Evolutionary conservation across 1,140 invertebrate species (phyloP).

Genomic region (Atopsyche davidsoni): DNA sequence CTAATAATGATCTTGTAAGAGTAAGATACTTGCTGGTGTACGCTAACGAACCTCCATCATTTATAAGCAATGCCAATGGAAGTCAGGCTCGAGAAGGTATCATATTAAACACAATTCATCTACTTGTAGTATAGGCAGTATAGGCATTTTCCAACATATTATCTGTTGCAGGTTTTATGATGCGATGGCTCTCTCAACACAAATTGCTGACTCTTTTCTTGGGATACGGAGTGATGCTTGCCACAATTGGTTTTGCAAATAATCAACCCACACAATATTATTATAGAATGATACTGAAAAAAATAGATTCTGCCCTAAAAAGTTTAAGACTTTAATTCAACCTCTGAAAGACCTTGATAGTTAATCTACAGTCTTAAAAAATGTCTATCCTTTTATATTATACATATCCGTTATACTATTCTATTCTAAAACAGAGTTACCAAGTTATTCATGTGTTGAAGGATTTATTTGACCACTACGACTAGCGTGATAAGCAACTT

Average conservation of each 20-base stretch:
- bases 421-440: too few relatives aligned
- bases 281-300: constrained; percentile 43
- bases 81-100: constrained; percentile 1
- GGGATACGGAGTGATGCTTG: constrained; percentile 44
- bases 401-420: too few relatives aligned
- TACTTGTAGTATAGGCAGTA: not conserved
- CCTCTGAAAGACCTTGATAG: too few relatives aligned
- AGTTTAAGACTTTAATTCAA: constrained; percentile 33
- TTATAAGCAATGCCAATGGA: not conserved
- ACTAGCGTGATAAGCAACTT: too few relatives aligned
- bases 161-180: constrained; percentile 35
- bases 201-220: constrained; percentile 44
- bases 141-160: not conserved
- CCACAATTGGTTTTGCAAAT: constrained; percentile 44
- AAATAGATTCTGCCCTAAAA: constrained; percentile 36
- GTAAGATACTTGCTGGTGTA: constrained; percentile 75
- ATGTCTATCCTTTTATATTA: too few relatives aligned
- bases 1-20: constrained; percentile 68
- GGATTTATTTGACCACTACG: too few relatives aligned
- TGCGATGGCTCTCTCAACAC: constrained; percentile 41
- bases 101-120: not conserved
- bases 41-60: constrained; percentile 41
- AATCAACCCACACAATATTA: constrained; percentile 46
- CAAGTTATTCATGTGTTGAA: too few relatives aligned
- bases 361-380: too few relatives aligned